Evolutionary conservation across 2,888 invertebrate genomes (phyloP), one percentile per base, ranked within the genome.

Genomic region (Drosophila borealis): DNA sequence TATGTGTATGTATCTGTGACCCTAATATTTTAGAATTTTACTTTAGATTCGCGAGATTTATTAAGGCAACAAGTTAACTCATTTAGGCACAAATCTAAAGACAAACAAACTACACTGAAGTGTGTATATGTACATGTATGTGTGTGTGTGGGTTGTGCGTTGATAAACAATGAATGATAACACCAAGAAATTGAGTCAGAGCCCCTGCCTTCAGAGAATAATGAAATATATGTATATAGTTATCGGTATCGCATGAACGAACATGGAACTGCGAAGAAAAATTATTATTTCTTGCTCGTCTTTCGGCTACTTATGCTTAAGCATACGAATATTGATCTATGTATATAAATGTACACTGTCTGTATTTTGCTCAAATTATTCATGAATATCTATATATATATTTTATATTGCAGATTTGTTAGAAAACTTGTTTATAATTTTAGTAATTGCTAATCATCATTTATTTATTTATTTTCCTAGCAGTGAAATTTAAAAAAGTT

Each of bases 91-190:
- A 74, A 66, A 74, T 70, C 57, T 55, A 51, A 74, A 74, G 51
- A 21, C 65, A 70, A 70, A 59, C 55, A 68, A 49, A 65, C 44
- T 17, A 36, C 41, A 4, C 13, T 37, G 2, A 34, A 19, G 48
- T 21, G 10, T 37, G 1, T 50, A 42, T 29, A 6, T 10, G 29
- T 39, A n/a, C n/a, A 11, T 41, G 11, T 29, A 10, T 19, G 13
- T 57, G 17, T 33, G 9, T 56, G 41, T 54, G 34, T 60, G 59
- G 34, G n/a, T 57, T 54, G 46, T 57, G 45, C 60, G 63, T 63
- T 75, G 77, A 77, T 75, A 76, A 75, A 69, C 61, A 72, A 42
- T 39, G 25, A 59, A 59, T 76, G 74, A 75, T 75, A 75, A 75
- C 59, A 37, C 11, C 46, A 61, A 75, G 76, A 72, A 76, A 61